Percentiles rank a stretch among this genome's conserved stretches.
Conservation (phyloP, 2,888 invertebrate species). For the Parnassius smintheus region DNA sequence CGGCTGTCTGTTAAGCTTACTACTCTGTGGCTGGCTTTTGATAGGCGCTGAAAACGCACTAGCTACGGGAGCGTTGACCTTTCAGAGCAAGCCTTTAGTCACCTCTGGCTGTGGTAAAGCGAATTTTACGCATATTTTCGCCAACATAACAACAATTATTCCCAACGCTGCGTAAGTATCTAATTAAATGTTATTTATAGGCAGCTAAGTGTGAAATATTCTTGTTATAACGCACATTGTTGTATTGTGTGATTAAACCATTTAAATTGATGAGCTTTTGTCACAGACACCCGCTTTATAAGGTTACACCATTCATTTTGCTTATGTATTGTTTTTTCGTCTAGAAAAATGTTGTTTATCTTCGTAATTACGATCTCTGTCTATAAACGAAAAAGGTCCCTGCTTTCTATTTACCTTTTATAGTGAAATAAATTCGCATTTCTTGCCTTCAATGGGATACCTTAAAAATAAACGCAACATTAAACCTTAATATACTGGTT, state of each 20-base stretch:
- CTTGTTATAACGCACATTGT: constrained; percentile 24
- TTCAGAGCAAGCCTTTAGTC: constrained; percentile 70
- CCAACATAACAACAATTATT: constrained; percentile 50
- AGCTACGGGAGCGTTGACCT: constrained; percentile 71
- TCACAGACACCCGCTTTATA: constrained; percentile 12
- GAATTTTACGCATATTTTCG: constrained; percentile 60
- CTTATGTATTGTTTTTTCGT: constrained; percentile 9
- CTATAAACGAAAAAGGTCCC: no score
- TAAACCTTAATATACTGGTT: constrained; percentile 2
- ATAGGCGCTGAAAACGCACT: constrained; percentile 75
- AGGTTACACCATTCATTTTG: constrained; percentile 4
- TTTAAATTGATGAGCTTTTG: constrained; percentile 24
- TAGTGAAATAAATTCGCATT: no score
- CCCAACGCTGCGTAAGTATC: constrained; percentile 59
- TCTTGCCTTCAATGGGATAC: not conserved
- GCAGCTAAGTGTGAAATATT: constrained; percentile 27
- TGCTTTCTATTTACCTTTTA: no score
- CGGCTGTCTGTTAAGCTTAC: constrained; percentile 73
- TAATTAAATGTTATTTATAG: constrained; percentile 27
- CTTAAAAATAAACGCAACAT: not conserved
- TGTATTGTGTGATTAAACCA: constrained; percentile 26
- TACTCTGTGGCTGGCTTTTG: constrained; percentile 75
- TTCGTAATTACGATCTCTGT: no score
- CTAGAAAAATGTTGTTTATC: no score
- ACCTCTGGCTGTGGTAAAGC: constrained; percentile 68